A percentile compares a stretch with the other conserved stretches of the same genome.
Evolutionary conservation across 2,797 vertebrate genomes (phyloP).

Genomic region (Syngnathus rostellatus): DNA sequence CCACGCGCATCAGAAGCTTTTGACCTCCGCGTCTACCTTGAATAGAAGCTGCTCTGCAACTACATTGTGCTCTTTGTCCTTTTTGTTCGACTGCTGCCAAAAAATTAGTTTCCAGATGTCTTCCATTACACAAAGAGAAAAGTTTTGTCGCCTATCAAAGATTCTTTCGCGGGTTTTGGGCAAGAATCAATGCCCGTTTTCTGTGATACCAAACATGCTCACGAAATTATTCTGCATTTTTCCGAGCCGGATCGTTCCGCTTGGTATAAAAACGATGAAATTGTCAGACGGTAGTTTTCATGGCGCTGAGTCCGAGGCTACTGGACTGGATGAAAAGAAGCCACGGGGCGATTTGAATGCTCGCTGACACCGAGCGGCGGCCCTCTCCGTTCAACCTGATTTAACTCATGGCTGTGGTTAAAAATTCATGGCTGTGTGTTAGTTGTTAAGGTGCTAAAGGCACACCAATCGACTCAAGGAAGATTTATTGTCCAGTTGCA

Average conservation of each 20-base stretch:
- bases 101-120: neutral
- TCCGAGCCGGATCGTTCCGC: neutral
- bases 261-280: neutral
- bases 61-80: neutral
- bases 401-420: constrained; percentile 62
- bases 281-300: neutral
- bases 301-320: neutral
- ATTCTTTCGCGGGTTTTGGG: neutral
- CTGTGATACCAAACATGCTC: neutral
- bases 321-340: constrained; percentile 28
- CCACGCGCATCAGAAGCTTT: constrained; percentile 27
- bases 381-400: constrained; percentile 56
- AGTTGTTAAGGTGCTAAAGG: constrained; percentile 57
- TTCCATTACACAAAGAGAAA: neutral
- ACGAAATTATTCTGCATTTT: too few relatives aligned
- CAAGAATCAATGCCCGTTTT: constrained; percentile 21
- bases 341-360: constrained; percentile 30
- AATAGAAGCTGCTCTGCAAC: constrained; percentile 16
- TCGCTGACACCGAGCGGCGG: constrained; percentile 43
- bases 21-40: constrained; percentile 5
- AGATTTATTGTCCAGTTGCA: constrained; percentile 56
- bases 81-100: neutral
- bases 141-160: constrained; percentile 35
- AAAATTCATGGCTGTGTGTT: constrained; percentile 63
- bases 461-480: constrained; percentile 58